Evolutionary conservation across 2,888 invertebrate species (phyloP).

Genomic region (Drosophila paramelanica): DNA sequence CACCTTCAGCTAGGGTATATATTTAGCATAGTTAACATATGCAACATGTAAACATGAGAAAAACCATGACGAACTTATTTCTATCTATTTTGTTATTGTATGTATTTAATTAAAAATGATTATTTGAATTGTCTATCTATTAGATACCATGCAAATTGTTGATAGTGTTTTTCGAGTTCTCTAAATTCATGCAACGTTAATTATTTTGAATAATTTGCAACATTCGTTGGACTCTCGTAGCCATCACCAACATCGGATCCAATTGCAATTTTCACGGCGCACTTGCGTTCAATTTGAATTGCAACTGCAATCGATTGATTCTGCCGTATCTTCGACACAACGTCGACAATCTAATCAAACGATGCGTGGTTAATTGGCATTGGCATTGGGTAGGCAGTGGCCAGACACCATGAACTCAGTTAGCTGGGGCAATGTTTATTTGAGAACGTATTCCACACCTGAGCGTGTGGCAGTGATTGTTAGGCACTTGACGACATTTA

Average conservation of each 20-base stretch:
- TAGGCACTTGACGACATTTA: slow-evolving; percentile 22
- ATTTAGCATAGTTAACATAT: neutral
- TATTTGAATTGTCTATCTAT: too few species aligned
- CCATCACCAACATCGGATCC: neutral
- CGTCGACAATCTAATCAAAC: slow-evolving; percentile 20
- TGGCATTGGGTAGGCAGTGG: slow-evolving; percentile 18
- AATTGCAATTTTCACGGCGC: slow-evolving; percentile 31
- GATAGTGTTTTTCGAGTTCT: too few species aligned
- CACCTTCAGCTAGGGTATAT: too few species aligned
- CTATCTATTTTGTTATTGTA: neutral
- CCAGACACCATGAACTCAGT: slow-evolving; percentile 1
- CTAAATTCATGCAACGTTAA: neutral
- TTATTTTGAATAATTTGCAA: slow-evolving; percentile 19
- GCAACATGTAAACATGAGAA: neutral
- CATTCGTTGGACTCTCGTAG: slow-evolving; percentile 7
- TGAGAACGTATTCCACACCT: slow-evolving; percentile 56
- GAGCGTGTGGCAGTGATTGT: slow-evolving; percentile 41
- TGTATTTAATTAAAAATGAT: neutral
- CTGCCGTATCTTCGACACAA: slow-evolving; percentile 13
- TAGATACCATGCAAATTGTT: too few species aligned
- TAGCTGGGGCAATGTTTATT: slow-evolving; percentile 56
- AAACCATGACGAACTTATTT: neutral
- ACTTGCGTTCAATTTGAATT: slow-evolving; percentile 27
- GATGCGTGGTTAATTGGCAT: slow-evolving; percentile 46
- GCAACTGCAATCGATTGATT: slow-evolving; percentile 52